Evolutionary conservation across 2,797 vertebrate genomes (phyloP).

Genomic region (Pitangus sulphuratus): DNA sequence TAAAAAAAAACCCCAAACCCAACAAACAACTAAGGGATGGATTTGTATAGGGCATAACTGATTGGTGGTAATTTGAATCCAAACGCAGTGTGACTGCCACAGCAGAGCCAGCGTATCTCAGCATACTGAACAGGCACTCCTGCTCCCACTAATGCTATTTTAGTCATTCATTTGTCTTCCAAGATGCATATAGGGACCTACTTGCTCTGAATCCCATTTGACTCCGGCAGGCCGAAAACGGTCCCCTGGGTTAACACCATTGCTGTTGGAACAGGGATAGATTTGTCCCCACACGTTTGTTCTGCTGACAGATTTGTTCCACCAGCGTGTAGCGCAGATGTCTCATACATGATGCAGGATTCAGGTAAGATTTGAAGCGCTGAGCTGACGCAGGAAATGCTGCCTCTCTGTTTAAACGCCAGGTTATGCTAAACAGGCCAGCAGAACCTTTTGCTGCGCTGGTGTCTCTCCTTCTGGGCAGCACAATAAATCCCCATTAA

Average conservation of each 20-base stretch:
- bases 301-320: constrained; percentile 65
- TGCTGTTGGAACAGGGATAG: constrained; percentile 41
- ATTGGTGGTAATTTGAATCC: constrained; percentile 40
- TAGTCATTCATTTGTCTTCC: constrained; percentile 16
- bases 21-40: neutral
- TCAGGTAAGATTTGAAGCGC: constrained; percentile 53
- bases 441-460: neutral
- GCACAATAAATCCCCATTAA: neutral
- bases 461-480: neutral
- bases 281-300: constrained; percentile 44
- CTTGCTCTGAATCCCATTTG: constrained; percentile 38
- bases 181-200: neutral
- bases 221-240: neutral
- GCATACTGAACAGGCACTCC: neutral
- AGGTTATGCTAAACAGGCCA: neutral
- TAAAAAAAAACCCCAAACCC: neutral
- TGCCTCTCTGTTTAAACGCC: constrained; percentile 2
- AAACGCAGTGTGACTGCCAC: neutral
- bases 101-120: neutral
- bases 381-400: neutral
- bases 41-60: constrained; percentile 28
- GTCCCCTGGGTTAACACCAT: neutral
- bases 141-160: neutral
- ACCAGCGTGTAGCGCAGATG: constrained; percentile 29
- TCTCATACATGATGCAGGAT: constrained; percentile 66